Evolutionary conservation across 2,113 vertebrate genomes (phyloP), one percentile per base, ranked within the genome.

Genomic region (Donacobius atricapilla): DNA sequence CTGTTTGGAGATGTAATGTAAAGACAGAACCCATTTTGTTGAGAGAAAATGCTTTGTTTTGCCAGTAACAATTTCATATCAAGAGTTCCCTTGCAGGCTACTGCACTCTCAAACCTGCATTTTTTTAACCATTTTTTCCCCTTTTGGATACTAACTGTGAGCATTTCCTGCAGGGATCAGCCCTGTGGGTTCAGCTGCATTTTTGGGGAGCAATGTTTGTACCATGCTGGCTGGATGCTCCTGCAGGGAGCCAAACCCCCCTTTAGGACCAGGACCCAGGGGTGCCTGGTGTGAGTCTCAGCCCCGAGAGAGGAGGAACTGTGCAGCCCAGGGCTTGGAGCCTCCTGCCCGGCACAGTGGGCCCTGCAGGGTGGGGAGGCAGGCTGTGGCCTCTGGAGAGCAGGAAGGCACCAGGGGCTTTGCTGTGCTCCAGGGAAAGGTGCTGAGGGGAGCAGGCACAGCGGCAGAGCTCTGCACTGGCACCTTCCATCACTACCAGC

Each of bases 261-360:
- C 5, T 1, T 15, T 20, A 20, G 39, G 40, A 33, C 4, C 0
- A 7, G 31, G 24, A 5, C 30, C 27, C 7, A 0, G 0, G 5
- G 9, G 24, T 2, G 2, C 22, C 3, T 3, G 0, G 0, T 24
- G 44, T 18, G 24, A 24, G 30, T n/a, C 50, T 17, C 25, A 51
- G 30, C 14, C 23, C 18, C 0, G 0, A 7, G 37, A 10, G 37
- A 56, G 21, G 22, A 51, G 28, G 15, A 53, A 30, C 31, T 21
- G 57, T 15, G 45, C 18, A 23, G 5, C 7, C n/a, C 79, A 21
- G 20, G 1, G 5, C 51, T 53, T 1, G 3, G 19, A 42, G 37
- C 5, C 1, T 1, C 37, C 53, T 7, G 3, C 48, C 53, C 40
- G 58, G 24, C 44, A 35, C 23, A 5, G 30, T 2, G 1, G 9